A percentile compares a stretch with the other conserved stretches of the same genome.
Evolutionary conservation across 2,888 invertebrate genomes (phyloP).

Genomic region (Macaria notata): DNA sequence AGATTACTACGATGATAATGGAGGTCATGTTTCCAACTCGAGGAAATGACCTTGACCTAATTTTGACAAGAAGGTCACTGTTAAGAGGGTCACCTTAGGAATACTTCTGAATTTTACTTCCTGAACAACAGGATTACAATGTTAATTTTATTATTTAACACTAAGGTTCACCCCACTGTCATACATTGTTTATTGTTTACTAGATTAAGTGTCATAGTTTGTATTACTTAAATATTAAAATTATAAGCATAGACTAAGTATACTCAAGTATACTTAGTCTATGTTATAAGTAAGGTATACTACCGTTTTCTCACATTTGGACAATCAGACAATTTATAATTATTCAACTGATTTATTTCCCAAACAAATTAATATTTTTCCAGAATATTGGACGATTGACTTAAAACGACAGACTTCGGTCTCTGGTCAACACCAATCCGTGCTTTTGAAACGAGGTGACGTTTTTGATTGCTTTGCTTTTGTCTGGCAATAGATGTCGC

Average conservation of each 20-base stretch:
- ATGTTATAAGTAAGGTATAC: too few species aligned
- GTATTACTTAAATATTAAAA: too few species aligned
- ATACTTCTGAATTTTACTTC: neutral
- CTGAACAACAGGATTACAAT: neutral
- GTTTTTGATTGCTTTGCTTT: conserved; percentile 1
- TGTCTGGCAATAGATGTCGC: neutral
- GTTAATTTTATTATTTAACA: too few species aligned
- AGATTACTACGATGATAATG: too few species aligned
- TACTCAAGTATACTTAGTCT: too few species aligned
- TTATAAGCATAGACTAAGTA: too few species aligned
- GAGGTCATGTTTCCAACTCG: neutral
- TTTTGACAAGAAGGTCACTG: neutral
- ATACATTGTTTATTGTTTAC: too few species aligned
- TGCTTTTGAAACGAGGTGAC: neutral
- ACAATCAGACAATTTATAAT: too few species aligned
- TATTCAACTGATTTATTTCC: neutral
- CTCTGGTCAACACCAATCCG: conserved; percentile 4
- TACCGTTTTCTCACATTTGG: too few species aligned
- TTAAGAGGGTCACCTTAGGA: neutral
- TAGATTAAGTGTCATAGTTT: too few species aligned
- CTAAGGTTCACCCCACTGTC: too few species aligned
- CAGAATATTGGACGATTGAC: conserved; percentile 11
- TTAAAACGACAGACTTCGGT: conserved; percentile 1
- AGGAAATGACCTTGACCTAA: conserved; percentile 11
- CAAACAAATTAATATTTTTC: conserved; percentile 4